A percentile compares a stretch with the other conserved stretches of the same genome.
These are phyloP conservation scores for Tachysurus vachellii DNA, from an alignment of 2,113 vertebrate species.

Conservation along the genomic window DNA sequence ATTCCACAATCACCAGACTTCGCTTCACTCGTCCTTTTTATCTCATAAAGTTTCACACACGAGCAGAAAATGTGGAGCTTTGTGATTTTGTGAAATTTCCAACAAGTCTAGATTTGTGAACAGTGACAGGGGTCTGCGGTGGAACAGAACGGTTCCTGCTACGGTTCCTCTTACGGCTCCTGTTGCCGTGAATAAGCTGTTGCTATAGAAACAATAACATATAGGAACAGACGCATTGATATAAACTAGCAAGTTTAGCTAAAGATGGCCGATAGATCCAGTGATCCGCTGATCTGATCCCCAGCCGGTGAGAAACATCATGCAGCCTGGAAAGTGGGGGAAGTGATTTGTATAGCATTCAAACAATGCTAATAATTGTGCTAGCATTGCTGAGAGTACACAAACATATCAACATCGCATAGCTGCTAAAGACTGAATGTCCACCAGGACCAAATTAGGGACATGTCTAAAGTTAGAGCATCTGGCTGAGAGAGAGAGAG, in stretches of 20 bases:
- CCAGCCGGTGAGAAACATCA: not conserved
- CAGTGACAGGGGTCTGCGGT: rapidly evolving
- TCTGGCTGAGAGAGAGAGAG: not conserved
- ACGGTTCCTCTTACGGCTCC: not conserved
- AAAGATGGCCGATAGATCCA: not conserved
- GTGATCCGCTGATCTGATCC: not conserved
- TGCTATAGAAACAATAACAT: not conserved
- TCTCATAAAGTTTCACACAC: not conserved
- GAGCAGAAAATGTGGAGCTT: not conserved
- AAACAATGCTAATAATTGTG: not conserved
- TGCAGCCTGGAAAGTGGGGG: not conserved
- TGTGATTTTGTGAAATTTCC: not conserved
- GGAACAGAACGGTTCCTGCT: too few relatives aligned
- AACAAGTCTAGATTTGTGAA: not conserved
- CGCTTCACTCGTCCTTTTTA: not conserved
- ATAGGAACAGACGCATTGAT: not conserved
- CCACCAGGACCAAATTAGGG: not conserved
- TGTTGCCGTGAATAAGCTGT: not conserved
- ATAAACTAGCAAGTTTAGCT: not conserved
- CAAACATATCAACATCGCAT: not conserved
- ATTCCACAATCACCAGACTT: not conserved
- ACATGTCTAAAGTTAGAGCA: not conserved
- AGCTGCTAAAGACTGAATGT: not conserved
- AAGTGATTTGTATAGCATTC: not conserved
- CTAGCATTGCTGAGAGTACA: not conserved